These are phyloP conservation scores for Drosophila heteroneura DNA, from an alignment of 2,888 invertebrate genomes.

Conservation along the genomic window DNA sequence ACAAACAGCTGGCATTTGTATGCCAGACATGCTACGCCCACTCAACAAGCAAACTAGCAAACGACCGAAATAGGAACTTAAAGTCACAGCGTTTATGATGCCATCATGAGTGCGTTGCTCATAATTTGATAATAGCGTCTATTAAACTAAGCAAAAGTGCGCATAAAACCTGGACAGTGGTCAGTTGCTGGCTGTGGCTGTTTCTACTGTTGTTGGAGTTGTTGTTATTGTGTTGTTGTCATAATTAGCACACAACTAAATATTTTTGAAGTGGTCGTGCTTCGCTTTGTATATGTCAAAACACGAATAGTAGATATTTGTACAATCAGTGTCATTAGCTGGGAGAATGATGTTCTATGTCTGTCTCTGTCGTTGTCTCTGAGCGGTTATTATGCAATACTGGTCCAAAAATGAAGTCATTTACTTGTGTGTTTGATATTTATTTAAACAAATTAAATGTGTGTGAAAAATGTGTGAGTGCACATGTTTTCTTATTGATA, in stretches of 20 bases:
- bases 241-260: constrained; percentile 77
- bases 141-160: constrained; percentile 67
- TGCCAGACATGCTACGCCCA: constrained; percentile 61
- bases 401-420: constrained; percentile 67
- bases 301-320: constrained; percentile 37
- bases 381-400: constrained; percentile 39
- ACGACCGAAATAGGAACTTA: constrained; percentile 6
- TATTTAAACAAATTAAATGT: constrained; percentile 73
- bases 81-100: constrained; percentile 64
- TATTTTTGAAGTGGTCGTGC: constrained; percentile 64
- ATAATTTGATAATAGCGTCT: constrained; percentile 74
- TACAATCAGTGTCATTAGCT: constrained; percentile 69
- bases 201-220: constrained; percentile 32
- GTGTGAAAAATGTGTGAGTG: constrained; percentile 50
- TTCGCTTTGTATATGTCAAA: constrained; percentile 47
- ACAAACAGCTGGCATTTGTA: constrained; percentile 29
- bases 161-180: constrained; percentile 45
- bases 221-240: constrained; percentile 23
- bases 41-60: constrained; percentile 8
- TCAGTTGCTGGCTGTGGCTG: constrained; percentile 5
- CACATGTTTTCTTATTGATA: constrained; percentile 63
- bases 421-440: constrained; percentile 57
- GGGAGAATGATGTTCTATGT: constrained; percentile 35
- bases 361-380: not conserved
- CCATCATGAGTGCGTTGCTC: constrained; percentile 57